A percentile compares a stretch with the other conserved stretches of the same genome.
Evolutionary conservation across 2,113 vertebrate genomes (phyloP).

Genomic region (Stomatorhinus ivindoensis): DNA sequence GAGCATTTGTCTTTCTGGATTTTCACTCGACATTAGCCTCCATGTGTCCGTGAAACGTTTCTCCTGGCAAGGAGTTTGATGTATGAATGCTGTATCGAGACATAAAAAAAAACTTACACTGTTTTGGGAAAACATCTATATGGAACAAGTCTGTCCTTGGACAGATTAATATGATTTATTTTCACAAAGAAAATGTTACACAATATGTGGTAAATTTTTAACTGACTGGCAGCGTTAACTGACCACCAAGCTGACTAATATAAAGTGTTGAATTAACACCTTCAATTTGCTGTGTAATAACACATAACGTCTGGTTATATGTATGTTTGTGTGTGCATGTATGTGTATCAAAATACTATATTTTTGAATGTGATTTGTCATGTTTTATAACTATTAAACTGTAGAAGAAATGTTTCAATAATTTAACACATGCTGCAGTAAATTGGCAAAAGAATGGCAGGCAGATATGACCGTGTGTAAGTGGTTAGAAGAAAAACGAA

Average conservation of each 20-base stretch:
- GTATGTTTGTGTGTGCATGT: not conserved
- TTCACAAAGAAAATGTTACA: not conserved
- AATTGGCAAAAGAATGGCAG: not conserved
- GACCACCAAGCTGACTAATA: not conserved
- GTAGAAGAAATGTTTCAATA: not conserved
- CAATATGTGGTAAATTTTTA: not conserved
- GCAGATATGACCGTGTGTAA: not conserved
- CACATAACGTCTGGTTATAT: not conserved
- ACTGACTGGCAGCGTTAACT: not conserved
- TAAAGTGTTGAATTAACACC: slow-evolving; percentile 4
- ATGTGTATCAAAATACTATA: slow-evolving; percentile 7
- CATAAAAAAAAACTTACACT: slow-evolving; percentile 24
- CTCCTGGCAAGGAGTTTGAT: slow-evolving; percentile 36
- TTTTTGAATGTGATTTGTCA: not conserved
- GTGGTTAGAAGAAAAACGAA: not conserved
- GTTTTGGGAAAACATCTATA: slow-evolving; percentile 1
- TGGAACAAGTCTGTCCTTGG: not conserved
- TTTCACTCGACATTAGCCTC: slow-evolving; percentile 24
- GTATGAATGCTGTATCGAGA: slow-evolving; percentile 46
- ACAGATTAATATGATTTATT: slow-evolving; percentile 1
- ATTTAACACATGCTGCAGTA: not conserved
- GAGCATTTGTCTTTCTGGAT: not conserved
- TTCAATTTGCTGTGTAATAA: not conserved
- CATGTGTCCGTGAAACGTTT: slow-evolving; percentile 41
- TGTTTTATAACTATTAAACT: not conserved